These are phyloP conservation scores for Panthera uncia DNA, from an alignment of 2,113 vertebrate genomes.

Conservation along the genomic window DNA sequence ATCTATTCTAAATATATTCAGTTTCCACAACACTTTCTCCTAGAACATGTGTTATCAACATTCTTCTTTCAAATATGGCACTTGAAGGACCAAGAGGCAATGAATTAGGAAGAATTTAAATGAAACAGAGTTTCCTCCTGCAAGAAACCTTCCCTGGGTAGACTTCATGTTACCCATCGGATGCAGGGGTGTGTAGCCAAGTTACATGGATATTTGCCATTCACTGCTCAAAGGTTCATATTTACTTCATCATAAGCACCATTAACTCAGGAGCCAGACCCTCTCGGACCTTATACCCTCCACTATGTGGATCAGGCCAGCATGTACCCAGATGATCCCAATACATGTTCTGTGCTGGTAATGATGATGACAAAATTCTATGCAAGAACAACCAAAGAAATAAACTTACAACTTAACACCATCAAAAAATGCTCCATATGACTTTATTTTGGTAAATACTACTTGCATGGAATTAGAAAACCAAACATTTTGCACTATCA, in stretches of 20 bases:
- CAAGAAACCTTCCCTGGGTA: neutral
- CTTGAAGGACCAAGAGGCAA: neutral
- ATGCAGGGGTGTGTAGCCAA: neutral
- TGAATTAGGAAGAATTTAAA: neutral
- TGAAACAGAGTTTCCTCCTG: neutral
- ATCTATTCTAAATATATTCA: neutral
- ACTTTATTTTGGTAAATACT: neutral
- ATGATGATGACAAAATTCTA: neutral
- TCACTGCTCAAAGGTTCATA: neutral
- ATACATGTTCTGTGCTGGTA: neutral
- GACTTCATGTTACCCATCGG: no score
- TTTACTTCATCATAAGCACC: neutral
- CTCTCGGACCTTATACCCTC: neutral
- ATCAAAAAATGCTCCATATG: neutral
- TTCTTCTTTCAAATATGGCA: neutral
- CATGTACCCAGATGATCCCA: neutral
- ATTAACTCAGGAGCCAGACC: neutral
- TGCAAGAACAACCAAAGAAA: neutral
- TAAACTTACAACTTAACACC: neutral
- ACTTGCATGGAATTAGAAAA: conserved; percentile 4
- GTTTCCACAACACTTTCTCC: neutral
- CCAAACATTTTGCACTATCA: neutral
- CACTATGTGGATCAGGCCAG: neutral
- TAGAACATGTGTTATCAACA: neutral
- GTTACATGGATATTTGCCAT: neutral